Percentiles rank a stretch among this genome's conserved stretches.
These are phyloP conservation scores for Hecatera dysodea DNA, from an alignment of 2,888 invertebrate genomes.

Conservation along the genomic window DNA sequence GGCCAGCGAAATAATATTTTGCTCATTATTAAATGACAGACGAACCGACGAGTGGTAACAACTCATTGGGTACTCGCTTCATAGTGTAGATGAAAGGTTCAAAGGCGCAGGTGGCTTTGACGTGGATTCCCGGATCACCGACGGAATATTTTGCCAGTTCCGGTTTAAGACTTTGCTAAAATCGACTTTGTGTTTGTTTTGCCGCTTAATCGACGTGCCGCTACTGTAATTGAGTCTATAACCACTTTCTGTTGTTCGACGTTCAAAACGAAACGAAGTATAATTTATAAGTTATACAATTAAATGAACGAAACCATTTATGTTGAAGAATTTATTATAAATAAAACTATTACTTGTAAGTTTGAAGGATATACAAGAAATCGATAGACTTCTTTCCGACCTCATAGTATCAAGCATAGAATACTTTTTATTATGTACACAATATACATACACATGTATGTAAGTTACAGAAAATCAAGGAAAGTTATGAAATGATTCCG, in stretches of 20 bases:
- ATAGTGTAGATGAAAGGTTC: conserved; percentile 51
- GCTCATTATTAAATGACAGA: conserved; percentile 42
- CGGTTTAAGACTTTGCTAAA: conserved; percentile 44
- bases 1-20: conserved; percentile 24
- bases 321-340: conserved; percentile 12
- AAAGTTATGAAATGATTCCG: neutral
- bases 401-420: neutral
- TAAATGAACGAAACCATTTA: conserved; percentile 45
- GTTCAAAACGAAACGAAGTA: conserved; percentile 22
- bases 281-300: conserved; percentile 54
- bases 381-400: neutral
- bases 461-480: too few relatives aligned
- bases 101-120: conserved; percentile 58
- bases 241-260: conserved; percentile 43
- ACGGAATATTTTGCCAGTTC: conserved; percentile 57
- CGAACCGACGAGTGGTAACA: conserved; percentile 25
- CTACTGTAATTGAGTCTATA: conserved; percentile 49
- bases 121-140: conserved; percentile 41
- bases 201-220: conserved; percentile 41
- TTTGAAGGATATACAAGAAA: neutral
- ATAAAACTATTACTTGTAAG: neutral
- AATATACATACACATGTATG: too few relatives aligned
- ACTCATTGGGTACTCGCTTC: conserved; percentile 53
- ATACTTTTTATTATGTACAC: too few relatives aligned
- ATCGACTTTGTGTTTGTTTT: conserved; percentile 62